A percentile compares a stretch with the other conserved stretches of the same genome.
Evolutionary conservation across 2,888 invertebrate genomes (phyloP).

Genomic region (Phania funesta): DNA sequence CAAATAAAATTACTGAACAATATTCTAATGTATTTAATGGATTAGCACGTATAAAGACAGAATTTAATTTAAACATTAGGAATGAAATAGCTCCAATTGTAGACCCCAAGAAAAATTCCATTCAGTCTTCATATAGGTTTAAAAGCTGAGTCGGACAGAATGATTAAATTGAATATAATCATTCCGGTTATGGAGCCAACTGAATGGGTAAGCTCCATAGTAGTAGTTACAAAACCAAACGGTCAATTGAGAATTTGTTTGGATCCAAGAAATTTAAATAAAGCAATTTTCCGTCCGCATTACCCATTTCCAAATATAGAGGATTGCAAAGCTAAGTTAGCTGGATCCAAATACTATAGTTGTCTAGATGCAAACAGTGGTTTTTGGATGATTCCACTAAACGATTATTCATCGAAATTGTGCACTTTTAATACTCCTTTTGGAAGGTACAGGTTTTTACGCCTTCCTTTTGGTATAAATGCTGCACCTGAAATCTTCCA

Average conservation of each 20-base stretch:
- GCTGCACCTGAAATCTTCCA: too few relatives aligned
- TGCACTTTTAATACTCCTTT: too few relatives aligned
- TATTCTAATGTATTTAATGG: constrained; percentile 46
- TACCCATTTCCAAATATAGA: constrained; percentile 52
- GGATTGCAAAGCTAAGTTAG: constrained; percentile 38
- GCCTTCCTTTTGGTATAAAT: too few relatives aligned
- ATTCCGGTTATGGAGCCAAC: constrained; percentile 49
- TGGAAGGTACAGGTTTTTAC: too few relatives aligned
- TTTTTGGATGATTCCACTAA: neutral
- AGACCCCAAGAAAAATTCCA: constrained; percentile 49
- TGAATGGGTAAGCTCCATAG: constrained; percentile 61
- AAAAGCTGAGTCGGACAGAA: constrained; percentile 42
- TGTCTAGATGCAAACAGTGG: constrained; percentile 26
- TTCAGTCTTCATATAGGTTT: constrained; percentile 34
- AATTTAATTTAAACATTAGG: constrained; percentile 40
- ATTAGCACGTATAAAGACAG: constrained; percentile 35
- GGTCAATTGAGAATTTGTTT: constrained; percentile 54
- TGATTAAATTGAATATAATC: constrained; percentile 51
- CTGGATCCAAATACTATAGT: constrained; percentile 59
- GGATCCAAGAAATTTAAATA: constrained; percentile 64
- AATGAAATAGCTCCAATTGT: constrained; percentile 16
- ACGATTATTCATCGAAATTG: too few relatives aligned
- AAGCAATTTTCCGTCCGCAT: constrained; percentile 25
- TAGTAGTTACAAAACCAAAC: constrained; percentile 57
- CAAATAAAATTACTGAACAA: constrained; percentile 6